Conservation (phyloP, 2,797 vertebrate genomes). For the Siniperca undulata region DNA sequence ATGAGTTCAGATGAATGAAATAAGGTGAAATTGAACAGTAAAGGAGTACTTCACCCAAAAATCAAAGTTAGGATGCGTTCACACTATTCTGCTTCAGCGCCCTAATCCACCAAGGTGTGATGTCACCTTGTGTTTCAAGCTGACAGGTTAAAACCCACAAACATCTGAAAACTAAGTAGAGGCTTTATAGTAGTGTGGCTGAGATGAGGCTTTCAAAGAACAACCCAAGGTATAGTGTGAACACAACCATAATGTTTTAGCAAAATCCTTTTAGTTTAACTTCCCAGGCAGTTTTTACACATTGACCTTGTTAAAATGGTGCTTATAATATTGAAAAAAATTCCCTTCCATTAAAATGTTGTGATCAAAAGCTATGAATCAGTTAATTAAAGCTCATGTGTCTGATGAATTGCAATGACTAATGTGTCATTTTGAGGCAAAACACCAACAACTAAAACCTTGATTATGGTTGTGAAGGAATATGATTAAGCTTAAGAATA, state of each 20-base stretch:
- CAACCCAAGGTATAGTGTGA: neutral
- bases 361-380: neutral
- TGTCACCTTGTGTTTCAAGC: neutral
- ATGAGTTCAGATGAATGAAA: constrained; percentile 51
- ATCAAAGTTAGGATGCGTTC: neutral
- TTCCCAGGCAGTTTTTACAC: constrained; percentile 3
- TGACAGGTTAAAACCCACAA: neutral
- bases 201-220: neutral
- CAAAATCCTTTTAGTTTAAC: neutral
- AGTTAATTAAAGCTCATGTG: neutral
- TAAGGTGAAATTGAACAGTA: constrained; percentile 28
- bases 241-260: neutral
- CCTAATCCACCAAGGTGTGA: neutral
- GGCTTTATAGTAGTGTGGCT: neutral
- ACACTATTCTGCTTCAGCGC: neutral
- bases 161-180: neutral
- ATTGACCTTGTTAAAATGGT: neutral
- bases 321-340: neutral
- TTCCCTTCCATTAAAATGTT: neutral
- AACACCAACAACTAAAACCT: neutral
- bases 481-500: neutral
- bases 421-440: neutral
- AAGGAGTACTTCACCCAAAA: constrained; percentile 64
- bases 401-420: neutral
- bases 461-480: neutral